phyloP scores from a whole-genome alignment of 2,797 vertebrate genomes.

The Argentina silus region DNA sequence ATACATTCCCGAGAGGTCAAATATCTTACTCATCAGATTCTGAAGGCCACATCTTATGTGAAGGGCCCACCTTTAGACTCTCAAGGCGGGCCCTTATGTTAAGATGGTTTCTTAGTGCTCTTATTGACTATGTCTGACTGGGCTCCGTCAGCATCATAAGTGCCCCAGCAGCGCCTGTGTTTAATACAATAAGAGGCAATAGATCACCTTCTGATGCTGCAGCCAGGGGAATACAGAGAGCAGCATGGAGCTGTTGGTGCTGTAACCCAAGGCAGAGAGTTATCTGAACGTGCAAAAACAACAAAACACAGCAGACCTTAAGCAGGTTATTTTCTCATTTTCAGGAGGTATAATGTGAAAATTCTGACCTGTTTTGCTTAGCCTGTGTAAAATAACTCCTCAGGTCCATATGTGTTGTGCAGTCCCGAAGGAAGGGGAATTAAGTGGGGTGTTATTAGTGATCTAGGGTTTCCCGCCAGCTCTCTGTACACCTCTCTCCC shows the following conservation, averaged over 20 bases:
- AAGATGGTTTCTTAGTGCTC: slow-evolving; percentile 59
- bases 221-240: slow-evolving; percentile 42
- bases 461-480: slow-evolving; percentile 78
- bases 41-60: slow-evolving; percentile 18
- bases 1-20: too few relatives aligned
- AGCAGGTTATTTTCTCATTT: slow-evolving; percentile 67
- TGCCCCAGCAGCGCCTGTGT: slow-evolving; percentile 57
- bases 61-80: slow-evolving; percentile 64
- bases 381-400: slow-evolving; percentile 84
- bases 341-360: slow-evolving; percentile 59
- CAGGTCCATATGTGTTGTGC: slow-evolving; percentile 65
- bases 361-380: slow-evolving; percentile 81
- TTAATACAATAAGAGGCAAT: slow-evolving; percentile 71
- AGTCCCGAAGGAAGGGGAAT: slow-evolving; percentile 67
- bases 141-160: slow-evolving; percentile 40
- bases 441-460: slow-evolving; percentile 69
- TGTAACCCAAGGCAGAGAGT: slow-evolving; percentile 15
- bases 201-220: slow-evolving; percentile 45
- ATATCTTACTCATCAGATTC: too few relatives aligned
- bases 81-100: slow-evolving; percentile 66
- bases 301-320: slow-evolving; percentile 69
- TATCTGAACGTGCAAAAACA: slow-evolving; percentile 63
- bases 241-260: slow-evolving; percentile 1
- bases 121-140: slow-evolving; percentile 63
- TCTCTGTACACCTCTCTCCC: slow-evolving; percentile 65